Base-by-base conservation (phyloP, 35 echinoderm and acorn worm genomes). In the Ophiothrix spiculata region DNA sequence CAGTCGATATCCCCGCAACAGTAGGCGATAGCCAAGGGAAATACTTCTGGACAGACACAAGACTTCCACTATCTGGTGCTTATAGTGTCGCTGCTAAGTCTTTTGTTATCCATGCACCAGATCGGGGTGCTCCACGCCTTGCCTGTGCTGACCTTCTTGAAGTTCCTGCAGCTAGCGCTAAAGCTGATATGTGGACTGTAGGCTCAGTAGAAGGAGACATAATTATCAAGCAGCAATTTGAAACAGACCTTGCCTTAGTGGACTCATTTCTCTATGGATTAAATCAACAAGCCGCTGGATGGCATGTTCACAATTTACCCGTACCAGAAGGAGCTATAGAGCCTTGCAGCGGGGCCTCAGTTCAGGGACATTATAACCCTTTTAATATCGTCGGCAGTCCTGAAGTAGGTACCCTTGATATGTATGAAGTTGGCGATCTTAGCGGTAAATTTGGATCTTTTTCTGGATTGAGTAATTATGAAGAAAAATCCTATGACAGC, bases 351-450 rank as follows among this genome's bases (percentile, higher is more conserved):
- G 42, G 75, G 4, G 79, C 37, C 33, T 83, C 80, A 21, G 89
- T 90, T 10, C 89, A 82, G 41, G 92, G 89, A 76, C 96, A 94
- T 79, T 99, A 86, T 77, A 99, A 99, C 74, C 96, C 96, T 29
- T 99, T 99, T 82, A 83, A 85, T n/a, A 75, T 94, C 39, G 32
- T 80, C 11, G 94, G 84, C 38, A 75, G 84, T 13, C 96, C 96
- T 38, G 10, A 36, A 29, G 23, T 69, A 6, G 88, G 82, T 25
- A 94, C 96, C 4, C 31, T 88, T 29, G 95, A 98, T 42, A 84
- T 94, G 81, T 99, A 93, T 39, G 96, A 99, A 87, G 75, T 91
- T 16, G 96, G 95, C 40, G 92, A 99, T 64, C 81, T 99, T 28
- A 99, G 96, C 64, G 92, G 89, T 75, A 99, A 99, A 81, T 99